phyloP scores from a whole-genome alignment of 30 jellyfish, hydroid and myxozoan genomes.

The Aurelia sp. region DNA sequence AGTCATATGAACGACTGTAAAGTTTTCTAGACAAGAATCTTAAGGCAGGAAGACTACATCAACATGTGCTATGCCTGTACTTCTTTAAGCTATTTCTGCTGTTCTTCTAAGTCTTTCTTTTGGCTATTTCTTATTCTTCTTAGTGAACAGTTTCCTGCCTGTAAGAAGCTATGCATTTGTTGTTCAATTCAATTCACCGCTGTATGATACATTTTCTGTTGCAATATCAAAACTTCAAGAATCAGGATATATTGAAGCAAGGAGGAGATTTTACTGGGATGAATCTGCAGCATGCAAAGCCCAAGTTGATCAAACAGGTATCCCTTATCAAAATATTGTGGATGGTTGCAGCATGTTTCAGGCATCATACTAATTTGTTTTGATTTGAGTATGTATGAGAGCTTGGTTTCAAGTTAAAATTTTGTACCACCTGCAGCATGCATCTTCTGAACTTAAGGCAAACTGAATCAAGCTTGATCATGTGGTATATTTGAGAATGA shows the following conservation, averaged over 20 bases:
- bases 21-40: too few species aligned
- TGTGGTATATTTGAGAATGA: too few species aligned
- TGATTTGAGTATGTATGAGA: too few species aligned
- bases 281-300: slow-evolving; percentile 18
- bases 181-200: slow-evolving; percentile 56
- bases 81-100: not conserved
- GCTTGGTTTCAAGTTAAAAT: too few species aligned
- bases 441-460: too few species aligned
- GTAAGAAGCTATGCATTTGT: slow-evolving; percentile 54
- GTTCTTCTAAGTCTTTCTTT: not conserved
- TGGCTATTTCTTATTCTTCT: not conserved
- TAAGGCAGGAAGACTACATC: too few species aligned
- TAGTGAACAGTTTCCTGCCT: slow-evolving; percentile 52
- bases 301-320: not conserved
- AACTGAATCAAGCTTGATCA: too few species aligned
- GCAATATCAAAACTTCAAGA: slow-evolving; percentile 42
- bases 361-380: too few species aligned
- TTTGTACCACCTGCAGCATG: too few species aligned
- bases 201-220: slow-evolving; percentile 35
- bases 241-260: slow-evolving; percentile 41
- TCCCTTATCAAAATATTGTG: not conserved
- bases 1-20: too few species aligned
- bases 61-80: too few species aligned
- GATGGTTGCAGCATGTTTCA: too few species aligned
- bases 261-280: slow-evolving; percentile 35